Base-by-base conservation (phyloP, 35 echinoderm and acorn worm genomes). In the Holothuria glaberrima region DNA sequence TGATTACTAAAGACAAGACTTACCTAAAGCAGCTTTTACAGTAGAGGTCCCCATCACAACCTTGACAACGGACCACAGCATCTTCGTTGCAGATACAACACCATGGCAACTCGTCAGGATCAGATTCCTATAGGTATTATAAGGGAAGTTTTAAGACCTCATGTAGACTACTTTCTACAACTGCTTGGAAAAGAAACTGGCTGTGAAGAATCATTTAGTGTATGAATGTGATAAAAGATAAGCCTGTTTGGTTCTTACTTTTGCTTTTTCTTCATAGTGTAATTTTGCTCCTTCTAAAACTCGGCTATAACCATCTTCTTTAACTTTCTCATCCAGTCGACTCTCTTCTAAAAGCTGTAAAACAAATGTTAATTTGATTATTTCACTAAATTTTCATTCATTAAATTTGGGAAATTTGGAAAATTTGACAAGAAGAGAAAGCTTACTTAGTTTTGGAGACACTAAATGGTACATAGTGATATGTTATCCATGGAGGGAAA, bases 31-130 rank as follows among this genome's bases (percentile, higher is more conserved):
- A 97, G 54, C 89, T 84, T 79, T 90, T 90, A 59, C 94, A 97
- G 84, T 93, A 97, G 9, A 97, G 68, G 78, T 97, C 94, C 18
- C 82, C 92, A 82, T 94, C 92, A 82, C 94, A 97, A 48, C 83
- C 92, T 31, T 88, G 80, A 45, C 94, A 97, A 48, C 94, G 59
- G 13, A 97, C 18, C 6, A 27, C 32, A 18, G 94, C 94, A 86
- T 97, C 94, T 44, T 97, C 94, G 63, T 97, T 97, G 59, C 94
- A 97, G 25, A 97, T 97, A 70, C 94, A 97, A 71, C 94, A 97
- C 94, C 94, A 97, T 30, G 94, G 91, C 25, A 97, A 64, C 50
- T 97, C 94, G 79, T 97, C 94, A 7, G 91, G 91, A 82, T 97
- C 92, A 29, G 62, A 74, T 30, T 29, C 6, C 35, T 76, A 62